Evolutionary conservation across 1,140 invertebrate genomes (phyloP), one percentile per base, ranked within the genome.

Genomic region (Drosophila neocordata): DNA sequence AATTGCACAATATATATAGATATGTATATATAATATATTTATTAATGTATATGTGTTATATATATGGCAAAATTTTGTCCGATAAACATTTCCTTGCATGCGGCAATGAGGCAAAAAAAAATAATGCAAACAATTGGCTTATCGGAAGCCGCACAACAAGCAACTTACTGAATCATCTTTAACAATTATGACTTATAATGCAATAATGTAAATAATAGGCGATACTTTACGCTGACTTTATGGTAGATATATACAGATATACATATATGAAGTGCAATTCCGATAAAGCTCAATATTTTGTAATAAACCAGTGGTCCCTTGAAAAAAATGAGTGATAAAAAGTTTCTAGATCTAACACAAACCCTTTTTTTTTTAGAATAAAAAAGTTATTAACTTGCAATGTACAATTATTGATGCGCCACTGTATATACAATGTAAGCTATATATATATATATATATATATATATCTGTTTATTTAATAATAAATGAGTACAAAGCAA

Each of bases 221-320:
- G 3, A 44, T 18, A 44, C 8, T 15, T 44, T 44, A 18, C 13
- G 41, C n/a, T 24, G 4, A 24, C 22, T 24, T 1, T 31, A 31
- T 31, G 27, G 4, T 24, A 24, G 22, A 24, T 31, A 7, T 6
- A 31, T 31, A 31, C 66, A 37, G 52, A 65, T 65, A 48, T 2
- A 15, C 4, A 20, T 48, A 48, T 48, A 20, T 8, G 15, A 6
- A 8, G 15, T 18, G 15, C 59, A 56, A 38, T 55, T 65, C 53
- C 66, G 65, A 73, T 73, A 72, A 57, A 60, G 15, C 37, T 72
- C 53, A 65, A 55, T 65, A 66, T 73, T 73, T 65, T 18, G 20
- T n/a, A 56, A 24, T 52, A 73, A 66, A 53, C 27, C 51, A 7
- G 0, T 12, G 18, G 24, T 7, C 35, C 35, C 9, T 31, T 31